Percentiles rank a stretch among this genome's conserved stretches.
Evolutionary conservation across 1,140 invertebrate genomes (phyloP).

Genomic region (Drosophila watanabei): DNA sequence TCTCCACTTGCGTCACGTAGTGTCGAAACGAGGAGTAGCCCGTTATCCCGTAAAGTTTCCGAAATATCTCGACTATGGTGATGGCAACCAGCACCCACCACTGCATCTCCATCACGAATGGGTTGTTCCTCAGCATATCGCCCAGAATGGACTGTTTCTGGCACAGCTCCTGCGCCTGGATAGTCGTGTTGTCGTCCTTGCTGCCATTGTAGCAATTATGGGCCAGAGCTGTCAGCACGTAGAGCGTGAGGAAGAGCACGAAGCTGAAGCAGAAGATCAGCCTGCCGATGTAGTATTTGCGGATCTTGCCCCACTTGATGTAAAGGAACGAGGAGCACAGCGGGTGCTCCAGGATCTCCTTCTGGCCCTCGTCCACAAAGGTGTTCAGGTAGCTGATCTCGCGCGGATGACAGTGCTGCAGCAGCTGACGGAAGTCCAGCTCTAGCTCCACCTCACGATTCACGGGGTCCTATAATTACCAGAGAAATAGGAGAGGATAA

Average conservation of each 20-base stretch:
- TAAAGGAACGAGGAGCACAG: conserved; percentile 93
- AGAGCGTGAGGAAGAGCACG: conserved; percentile 91
- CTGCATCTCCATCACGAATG: conserved; percentile 91
- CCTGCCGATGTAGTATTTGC: conserved; percentile 93
- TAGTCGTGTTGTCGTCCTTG: conserved; percentile 89
- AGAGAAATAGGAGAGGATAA: not conserved
- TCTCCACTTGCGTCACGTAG: conserved; percentile 93
- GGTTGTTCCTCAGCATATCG: conserved; percentile 90
- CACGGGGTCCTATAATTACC: conserved; percentile 87
- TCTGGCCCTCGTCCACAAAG: conserved; percentile 93
- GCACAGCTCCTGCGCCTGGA: conserved; percentile 90
- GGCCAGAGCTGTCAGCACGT: conserved; percentile 91
- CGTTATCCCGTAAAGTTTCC: conserved; percentile 91
- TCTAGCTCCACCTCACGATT: conserved; percentile 93
- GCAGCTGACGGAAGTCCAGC: conserved; percentile 91
- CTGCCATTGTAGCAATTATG: conserved; percentile 93
- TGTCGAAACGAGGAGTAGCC: conserved; percentile 91
- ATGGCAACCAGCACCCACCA: conserved; percentile 92
- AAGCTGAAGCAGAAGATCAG: conserved; percentile 93
- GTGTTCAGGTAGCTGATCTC: conserved; percentile 93
- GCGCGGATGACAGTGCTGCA: conserved; percentile 92
- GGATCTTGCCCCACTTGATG: conserved; percentile 95
- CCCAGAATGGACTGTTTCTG: conserved; percentile 91
- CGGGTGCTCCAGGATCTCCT: conserved; percentile 93
- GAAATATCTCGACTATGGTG: conserved; percentile 90